Base-by-base conservation (phyloP, 2,113 vertebrate species). In the Agelaius phoeniceus region DNA sequence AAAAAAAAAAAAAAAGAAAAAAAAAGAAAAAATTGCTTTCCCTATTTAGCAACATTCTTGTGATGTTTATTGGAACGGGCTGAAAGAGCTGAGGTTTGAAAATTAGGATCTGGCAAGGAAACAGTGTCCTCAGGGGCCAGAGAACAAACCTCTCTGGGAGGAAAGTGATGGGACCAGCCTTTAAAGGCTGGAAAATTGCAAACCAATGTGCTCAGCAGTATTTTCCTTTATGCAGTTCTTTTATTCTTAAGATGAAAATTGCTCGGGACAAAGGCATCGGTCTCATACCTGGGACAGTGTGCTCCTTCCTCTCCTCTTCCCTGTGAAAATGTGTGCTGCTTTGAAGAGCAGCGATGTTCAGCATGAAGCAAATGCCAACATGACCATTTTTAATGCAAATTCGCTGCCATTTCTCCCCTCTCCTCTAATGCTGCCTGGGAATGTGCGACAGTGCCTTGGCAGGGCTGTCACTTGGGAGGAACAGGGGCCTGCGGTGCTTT, bases 51-150 rank as follows among this genome's bases (percentile, higher is more conserved):
- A 96, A 96, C 94, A 95, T 96, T 96, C 93, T 77, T 97, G 75
- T 96, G 90, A 95, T 96, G 95, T 97, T 97, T 96, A 95, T 96
- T 96, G 94, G 93, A 97, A 96, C 55, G 0, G 59, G 90, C 96
- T 96, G 93, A 96, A 97, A 97, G 95, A 96, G 93, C 94, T 96
- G 96, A 97, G 93, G 90, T 96, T 96, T 94, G 95, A 96, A 94
- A 97, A 96, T 96, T 95, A 95, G 87, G 94, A 90, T 96, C 95
- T 96, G 96, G 94, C 93, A 97, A 95, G 95, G 96, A 97, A 96
- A 91, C 94, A 95, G 94, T 96, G 94, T 97, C 96, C 95, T 95
- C 93, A 66, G 94, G 94, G 96, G 95, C 94, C 96, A 87, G 87
- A 91, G 95, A 94, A 96, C 87, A 96, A 94, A 87, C 81, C 63